Conservation (phyloP, 2,113 vertebrate species). For the Rutilus rutilus region DNA sequence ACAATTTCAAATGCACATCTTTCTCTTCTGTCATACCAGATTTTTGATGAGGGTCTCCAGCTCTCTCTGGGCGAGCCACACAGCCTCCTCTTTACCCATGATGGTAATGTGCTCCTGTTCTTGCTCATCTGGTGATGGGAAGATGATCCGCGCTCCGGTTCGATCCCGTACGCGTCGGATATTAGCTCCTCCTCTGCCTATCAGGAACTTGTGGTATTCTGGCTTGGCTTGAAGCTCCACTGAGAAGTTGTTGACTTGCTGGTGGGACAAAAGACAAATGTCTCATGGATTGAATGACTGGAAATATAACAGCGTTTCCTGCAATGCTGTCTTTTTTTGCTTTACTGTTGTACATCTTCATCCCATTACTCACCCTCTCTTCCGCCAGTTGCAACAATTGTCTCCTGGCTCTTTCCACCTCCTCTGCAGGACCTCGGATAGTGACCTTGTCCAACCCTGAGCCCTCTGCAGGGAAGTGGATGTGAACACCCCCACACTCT, state of each 20-base stretch:
- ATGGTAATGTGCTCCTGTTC: constrained; percentile 83
- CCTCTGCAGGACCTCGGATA: constrained; percentile 75
- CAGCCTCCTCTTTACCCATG: constrained; percentile 78
- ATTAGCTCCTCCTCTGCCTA: constrained; percentile 78
- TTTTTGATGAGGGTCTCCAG: constrained; percentile 80
- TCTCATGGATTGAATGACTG: not conserved
- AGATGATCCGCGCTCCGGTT: constrained; percentile 79
- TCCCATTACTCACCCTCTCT: constrained; percentile 73
- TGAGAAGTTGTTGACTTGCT: constrained; percentile 83
- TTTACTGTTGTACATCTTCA: not conserved
- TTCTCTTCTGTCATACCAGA: constrained; percentile 68
- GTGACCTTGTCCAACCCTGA: constrained; percentile 79
- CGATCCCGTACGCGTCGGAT: constrained; percentile 78
- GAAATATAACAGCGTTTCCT: not conserved
- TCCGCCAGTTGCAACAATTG: constrained; percentile 82
- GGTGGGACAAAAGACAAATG: not conserved
- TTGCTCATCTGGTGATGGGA: constrained; percentile 73
- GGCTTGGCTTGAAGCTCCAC: constrained; percentile 77
- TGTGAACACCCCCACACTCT: constrained; percentile 83
- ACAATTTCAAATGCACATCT: not conserved
- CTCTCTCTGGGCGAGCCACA: constrained; percentile 76
- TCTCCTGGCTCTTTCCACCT: constrained; percentile 80
- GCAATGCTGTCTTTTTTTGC: not conserved
- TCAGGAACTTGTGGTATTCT: constrained; percentile 83
- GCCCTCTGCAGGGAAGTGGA: constrained; percentile 81